Percentiles rank a stretch among this genome's conserved stretches.
Conservation (phyloP, 2,797 vertebrate genomes). For the Crenuchus spilurus region DNA sequence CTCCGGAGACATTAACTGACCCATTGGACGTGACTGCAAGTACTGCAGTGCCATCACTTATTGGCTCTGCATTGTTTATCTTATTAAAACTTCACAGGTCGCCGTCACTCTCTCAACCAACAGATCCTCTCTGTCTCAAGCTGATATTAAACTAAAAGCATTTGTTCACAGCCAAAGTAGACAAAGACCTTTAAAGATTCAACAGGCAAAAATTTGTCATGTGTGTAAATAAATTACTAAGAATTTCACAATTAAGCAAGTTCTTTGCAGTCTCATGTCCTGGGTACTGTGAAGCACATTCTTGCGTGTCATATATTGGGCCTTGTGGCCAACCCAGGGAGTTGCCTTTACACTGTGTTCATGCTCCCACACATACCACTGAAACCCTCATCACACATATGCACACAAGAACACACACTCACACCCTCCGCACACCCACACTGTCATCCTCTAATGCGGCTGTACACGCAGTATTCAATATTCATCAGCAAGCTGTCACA, state of each 20-base stretch:
- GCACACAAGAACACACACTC: conserved; percentile 30
- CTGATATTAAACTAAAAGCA: conserved; percentile 50
- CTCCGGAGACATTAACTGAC: conserved; percentile 77
- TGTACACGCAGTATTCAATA: conserved; percentile 69
- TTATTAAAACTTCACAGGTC: conserved; percentile 67
- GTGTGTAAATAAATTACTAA: conserved; percentile 21
- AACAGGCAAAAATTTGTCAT: conserved; percentile 64
- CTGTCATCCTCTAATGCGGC: conserved; percentile 47
- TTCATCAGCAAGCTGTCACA: conserved; percentile 76
- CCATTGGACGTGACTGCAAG: conserved; percentile 59
- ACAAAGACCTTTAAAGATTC: conserved; percentile 76
- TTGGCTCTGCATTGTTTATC: conserved; percentile 70
- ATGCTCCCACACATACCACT: conserved; percentile 30
- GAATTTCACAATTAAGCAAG: neutral
- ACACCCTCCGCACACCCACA: conserved; percentile 49
- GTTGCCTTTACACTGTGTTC: conserved; percentile 24
- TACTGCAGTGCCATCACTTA: conserved; percentile 72
- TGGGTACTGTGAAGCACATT: neutral
- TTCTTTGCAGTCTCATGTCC: neutral
- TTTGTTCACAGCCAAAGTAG: conserved; percentile 61
- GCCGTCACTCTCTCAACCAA: conserved; percentile 38
- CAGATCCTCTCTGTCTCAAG: conserved; percentile 57
- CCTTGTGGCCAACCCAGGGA: conserved; percentile 7
- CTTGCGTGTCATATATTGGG: conserved; percentile 1
- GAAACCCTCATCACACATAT: conserved; percentile 27